phyloP scores from a whole-genome alignment of 2,888 invertebrate species.

The Heliconius hortense region DNA sequence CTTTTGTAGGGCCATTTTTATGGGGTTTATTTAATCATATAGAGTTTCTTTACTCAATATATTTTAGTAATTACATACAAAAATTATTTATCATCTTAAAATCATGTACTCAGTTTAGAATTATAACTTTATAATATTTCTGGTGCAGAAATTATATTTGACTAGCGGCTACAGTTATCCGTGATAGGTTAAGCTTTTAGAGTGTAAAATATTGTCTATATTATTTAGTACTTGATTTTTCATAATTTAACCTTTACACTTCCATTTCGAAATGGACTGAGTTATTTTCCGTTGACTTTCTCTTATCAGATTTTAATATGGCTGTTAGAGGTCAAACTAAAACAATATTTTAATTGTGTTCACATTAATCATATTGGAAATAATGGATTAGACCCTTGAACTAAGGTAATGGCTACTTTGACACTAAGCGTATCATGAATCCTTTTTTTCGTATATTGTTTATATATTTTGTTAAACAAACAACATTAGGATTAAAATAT shows the following conservation, averaged over 20 bases:
- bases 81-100: neutral
- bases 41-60: neutral
- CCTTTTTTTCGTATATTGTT: too few relatives aligned
- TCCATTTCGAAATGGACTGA: neutral
- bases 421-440: too few relatives aligned
- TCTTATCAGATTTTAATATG: neutral
- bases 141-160: neutral
- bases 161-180: constrained; percentile 28
- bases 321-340: neutral
- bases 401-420: neutral
- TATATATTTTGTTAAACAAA: neutral
- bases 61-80: neutral
- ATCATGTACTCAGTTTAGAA: neutral
- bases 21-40: neutral
- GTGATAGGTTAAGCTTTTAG: constrained; percentile 39
- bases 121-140: neutral
- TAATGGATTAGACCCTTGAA: neutral
- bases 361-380: neutral
- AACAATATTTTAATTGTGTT: too few relatives aligned
- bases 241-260: constrained; percentile 1
- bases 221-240: constrained; percentile 30
- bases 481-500: neutral
- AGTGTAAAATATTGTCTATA: constrained; percentile 32
- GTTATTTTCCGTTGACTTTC: neutral
- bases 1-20: neutral